phyloP scores from a whole-genome alignment of 2,888 invertebrate genomes.

The Bellardia pandia region DNA sequence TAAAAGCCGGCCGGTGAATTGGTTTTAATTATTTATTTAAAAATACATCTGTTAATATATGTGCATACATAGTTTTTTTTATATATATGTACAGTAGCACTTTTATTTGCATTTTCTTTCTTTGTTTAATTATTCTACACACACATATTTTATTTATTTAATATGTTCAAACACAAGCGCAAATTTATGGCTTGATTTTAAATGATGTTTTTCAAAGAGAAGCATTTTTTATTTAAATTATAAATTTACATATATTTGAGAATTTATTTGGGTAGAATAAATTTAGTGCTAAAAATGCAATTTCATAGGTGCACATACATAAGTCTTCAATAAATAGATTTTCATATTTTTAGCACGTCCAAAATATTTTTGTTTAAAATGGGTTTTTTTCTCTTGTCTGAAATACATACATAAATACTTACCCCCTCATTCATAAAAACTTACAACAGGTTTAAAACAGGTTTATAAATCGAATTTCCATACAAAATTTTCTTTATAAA shows the following conservation, averaged over 20 bases:
- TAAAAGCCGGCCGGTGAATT: conserved; percentile 33
- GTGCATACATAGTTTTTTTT: neutral
- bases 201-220: neutral
- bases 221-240: conserved; percentile 14
- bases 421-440: too few relatives aligned
- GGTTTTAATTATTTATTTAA: neutral
- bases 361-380: neutral
- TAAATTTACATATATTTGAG: conserved; percentile 11
- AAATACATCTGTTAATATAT: neutral
- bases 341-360: conserved; percentile 19
- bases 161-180: neutral
- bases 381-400: neutral
- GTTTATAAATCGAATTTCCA: too few relatives aligned
- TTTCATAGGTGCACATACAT: conserved; percentile 45
- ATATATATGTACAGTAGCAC: neutral
- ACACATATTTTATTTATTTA: neutral
- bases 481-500: too few relatives aligned
- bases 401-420: neutral
- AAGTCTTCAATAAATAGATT: neutral
- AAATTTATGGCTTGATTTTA: neutral
- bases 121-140: conserved; percentile 14
- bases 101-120: neutral
- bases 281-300: conserved; percentile 21
- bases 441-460: too few relatives aligned
- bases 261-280: neutral